A percentile compares a stretch with the other conserved stretches of the same genome.
Conservation (phyloP, 1,140 invertebrate genomes). For the Brachionus paranguensis region DNA sequence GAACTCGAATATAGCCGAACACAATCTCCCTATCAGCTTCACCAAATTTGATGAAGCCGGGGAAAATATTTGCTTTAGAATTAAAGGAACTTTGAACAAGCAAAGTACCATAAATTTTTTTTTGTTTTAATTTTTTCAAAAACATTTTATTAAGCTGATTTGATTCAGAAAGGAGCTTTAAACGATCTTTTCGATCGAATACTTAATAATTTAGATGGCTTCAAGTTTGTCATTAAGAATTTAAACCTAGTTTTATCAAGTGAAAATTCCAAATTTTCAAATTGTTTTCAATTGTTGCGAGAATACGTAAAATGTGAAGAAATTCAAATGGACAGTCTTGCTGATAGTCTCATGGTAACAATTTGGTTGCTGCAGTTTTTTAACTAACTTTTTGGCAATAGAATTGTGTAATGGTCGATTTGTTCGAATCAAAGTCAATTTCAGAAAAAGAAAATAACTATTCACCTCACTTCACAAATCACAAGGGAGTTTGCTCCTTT, state of each 20-base stretch:
- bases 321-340: background rate
- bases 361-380: background rate
- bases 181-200: background rate
- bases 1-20: background rate
- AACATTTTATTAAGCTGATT: background rate
- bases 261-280: background rate
- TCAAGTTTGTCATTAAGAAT: background rate
- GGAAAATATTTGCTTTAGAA: background rate
- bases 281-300: background rate
- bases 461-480: slow-evolving; percentile 29
- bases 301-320: background rate
- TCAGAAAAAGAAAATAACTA: background rate
- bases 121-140: background rate
- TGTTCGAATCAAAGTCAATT: background rate
- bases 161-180: background rate
- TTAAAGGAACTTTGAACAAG: background rate
- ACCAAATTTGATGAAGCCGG: background rate
- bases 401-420: background rate
- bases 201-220: background rate
- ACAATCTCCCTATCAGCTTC: background rate
- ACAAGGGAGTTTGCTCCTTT: slow-evolving; percentile 4
- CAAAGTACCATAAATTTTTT: background rate
- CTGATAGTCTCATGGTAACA: background rate
- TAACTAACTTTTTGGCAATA: background rate
- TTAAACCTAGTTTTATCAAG: background rate